These are phyloP conservation scores for Argynnis bischoffii DNA, from an alignment of 2,888 invertebrate genomes.

Conservation along the genomic window DNA sequence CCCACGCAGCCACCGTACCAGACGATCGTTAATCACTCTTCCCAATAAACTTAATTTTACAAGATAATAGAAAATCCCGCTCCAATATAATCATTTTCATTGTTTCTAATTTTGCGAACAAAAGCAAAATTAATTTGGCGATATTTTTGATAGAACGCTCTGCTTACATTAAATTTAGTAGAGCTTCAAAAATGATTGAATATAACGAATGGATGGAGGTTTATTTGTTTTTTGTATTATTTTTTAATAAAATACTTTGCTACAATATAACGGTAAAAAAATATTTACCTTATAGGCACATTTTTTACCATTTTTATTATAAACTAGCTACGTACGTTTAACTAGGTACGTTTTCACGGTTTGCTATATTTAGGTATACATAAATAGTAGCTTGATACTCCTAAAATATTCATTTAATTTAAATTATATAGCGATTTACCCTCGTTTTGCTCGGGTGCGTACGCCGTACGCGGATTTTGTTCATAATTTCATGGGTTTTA, in stretches of 20 bases:
- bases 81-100: constrained; percentile 4
- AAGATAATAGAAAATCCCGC: constrained; percentile 4
- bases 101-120: constrained; percentile 14
- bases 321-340: no score
- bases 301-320: no score
- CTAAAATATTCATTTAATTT: no score
- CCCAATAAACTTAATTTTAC: not conserved
- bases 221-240: not conserved
- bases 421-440: no score
- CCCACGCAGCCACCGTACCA: not conserved
- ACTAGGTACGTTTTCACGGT: no score
- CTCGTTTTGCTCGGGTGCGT: no score
- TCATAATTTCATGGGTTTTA: no score
- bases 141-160: constrained; percentile 15
- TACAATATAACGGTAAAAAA: not conserved
- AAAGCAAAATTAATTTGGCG: constrained; percentile 14
- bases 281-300: no score
- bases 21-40: not conserved
- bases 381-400: no score
- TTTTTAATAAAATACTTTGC: not conserved
- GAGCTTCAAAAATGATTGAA: not conserved
- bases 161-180: constrained; percentile 9
- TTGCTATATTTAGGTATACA: no score
- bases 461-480: no score
- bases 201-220: not conserved